phyloP scores from a whole-genome alignment of 2,888 invertebrate species.

The Panorpa germanica region DNA sequence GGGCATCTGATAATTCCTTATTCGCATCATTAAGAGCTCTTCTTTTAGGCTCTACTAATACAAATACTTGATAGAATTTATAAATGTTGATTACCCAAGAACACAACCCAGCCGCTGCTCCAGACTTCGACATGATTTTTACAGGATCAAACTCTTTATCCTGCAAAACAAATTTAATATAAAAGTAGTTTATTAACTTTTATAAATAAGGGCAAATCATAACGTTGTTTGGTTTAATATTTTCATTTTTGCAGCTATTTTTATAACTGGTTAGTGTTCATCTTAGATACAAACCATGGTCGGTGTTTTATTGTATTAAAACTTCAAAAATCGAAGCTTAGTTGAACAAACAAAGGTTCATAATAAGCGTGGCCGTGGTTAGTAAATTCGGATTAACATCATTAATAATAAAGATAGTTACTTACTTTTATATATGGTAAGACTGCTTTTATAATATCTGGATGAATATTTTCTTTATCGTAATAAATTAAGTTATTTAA shows the following conservation, averaged over 20 bases:
- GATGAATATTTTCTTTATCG: slow-evolving; percentile 85
- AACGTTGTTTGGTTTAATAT: too few species aligned
- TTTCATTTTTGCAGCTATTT: too few species aligned
- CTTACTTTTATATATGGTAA: slow-evolving; percentile 24
- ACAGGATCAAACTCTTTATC: slow-evolving; percentile 70
- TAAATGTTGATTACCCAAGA: slow-evolving; percentile 90
- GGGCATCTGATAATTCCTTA: slow-evolving; percentile 61
- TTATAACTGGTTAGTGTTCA: too few species aligned
- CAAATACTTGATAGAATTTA: slow-evolving; percentile 75
- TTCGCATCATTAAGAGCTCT: slow-evolving; percentile 72
- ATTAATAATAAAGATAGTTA: neutral
- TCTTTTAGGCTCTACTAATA: slow-evolving; percentile 82
- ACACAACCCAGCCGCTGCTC: slow-evolving; percentile 82
- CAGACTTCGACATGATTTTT: slow-evolving; percentile 66
- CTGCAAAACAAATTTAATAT: too few species aligned
- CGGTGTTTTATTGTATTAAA: too few species aligned
- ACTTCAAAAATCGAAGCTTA: too few species aligned
- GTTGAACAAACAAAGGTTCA: too few species aligned
- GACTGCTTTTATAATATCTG: slow-evolving; percentile 68
- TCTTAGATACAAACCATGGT: too few species aligned
- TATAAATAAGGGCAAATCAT: too few species aligned
- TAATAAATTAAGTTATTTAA: slow-evolving; percentile 65
- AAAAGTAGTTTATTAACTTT: too few species aligned
- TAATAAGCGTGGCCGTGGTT: too few species aligned
- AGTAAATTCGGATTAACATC: neutral